Base-by-base conservation (phyloP, 2,797 vertebrate species). In the Semotilus atromaculatus region DNA sequence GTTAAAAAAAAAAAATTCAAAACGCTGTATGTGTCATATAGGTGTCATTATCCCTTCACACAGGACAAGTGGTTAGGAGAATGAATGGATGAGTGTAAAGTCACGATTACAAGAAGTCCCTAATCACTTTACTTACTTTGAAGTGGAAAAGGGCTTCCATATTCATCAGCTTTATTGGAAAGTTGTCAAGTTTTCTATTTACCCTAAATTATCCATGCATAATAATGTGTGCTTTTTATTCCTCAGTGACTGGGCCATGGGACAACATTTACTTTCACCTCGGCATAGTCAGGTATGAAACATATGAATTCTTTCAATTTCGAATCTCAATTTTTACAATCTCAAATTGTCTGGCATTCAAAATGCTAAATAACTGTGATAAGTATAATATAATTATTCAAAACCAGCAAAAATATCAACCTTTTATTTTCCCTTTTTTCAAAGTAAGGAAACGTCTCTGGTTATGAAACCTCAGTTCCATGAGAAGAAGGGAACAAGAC, bases 241-340 rank as follows among this genome's bases (percentile, higher is more conserved):
- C 58, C 79, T 86, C 92, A 95, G 95, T 90, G 36, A 96, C 89
- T 9, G 91, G 92, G 1, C 58, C 89, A 53, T 93, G 94, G 94
- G 94, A 96, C 77, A 90, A 90, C 1, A 55, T 94, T 45, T 88
- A 96, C 60, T 93, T 93, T 89, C 93, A 94, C 81, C 72, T 95
- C 55, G 96, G 96, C 58, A 93, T 96, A 77, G 81, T 95, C 16
- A 94, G 96, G 95, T 96, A 93, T 80, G 91, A 55, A 38, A 55
- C 2, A 14, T 68, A 51, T 73, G 3, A 62, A 23, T 43, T 13
- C 8, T 70, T 53, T 38, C 10, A 18, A 23, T 23, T 40, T 18
- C 1, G 11, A 40, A 31, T 31, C 36, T 26, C 3, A 38, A 4
- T 31, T 74, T 31, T n/a, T n/a, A n/a, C n/a, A n/a, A n/a, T n/a